Conservation (phyloP, 1,140 invertebrate genomes). For the Onthophagus taurus region DNA sequence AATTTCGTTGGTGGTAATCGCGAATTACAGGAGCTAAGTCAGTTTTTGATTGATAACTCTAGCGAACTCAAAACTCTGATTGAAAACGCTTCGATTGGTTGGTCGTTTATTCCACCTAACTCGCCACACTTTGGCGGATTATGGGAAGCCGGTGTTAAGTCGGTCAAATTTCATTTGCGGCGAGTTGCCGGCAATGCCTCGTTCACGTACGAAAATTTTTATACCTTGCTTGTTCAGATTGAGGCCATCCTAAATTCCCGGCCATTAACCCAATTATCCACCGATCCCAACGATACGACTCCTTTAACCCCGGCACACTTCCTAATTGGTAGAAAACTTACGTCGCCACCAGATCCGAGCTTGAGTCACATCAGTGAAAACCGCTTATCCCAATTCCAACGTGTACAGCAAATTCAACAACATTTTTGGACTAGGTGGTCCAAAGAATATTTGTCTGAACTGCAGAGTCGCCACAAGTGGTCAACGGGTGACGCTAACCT, state of each 20-base stretch:
- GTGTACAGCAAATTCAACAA: no score
- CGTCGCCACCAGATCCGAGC: not conserved
- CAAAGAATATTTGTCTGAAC: no score
- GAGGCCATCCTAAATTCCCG: constrained; percentile 2
- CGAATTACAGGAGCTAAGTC: not conserved
- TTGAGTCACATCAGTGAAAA: not conserved
- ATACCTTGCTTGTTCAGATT: not conserved
- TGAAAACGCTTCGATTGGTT: not conserved
- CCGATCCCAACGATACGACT: not conserved
- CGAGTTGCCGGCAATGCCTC: not conserved
- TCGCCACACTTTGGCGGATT: constrained; percentile 3
- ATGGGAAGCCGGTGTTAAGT: constrained; percentile 5
- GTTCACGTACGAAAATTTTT: not conserved
- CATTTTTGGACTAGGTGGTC: no score
- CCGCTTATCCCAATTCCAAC: no score
- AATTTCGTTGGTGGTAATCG: constrained; percentile 1
- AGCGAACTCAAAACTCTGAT: not conserved
- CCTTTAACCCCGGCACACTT: not conserved
- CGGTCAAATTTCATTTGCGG: not conserved
- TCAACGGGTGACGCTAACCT: no score
- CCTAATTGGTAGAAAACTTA: not conserved
- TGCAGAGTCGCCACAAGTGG: no score
- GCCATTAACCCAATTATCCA: not conserved
- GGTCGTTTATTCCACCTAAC: not conserved
- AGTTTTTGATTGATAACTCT: not conserved